Conservation (phyloP, 2,797 vertebrate genomes). For the Poecilia picta region DNA sequence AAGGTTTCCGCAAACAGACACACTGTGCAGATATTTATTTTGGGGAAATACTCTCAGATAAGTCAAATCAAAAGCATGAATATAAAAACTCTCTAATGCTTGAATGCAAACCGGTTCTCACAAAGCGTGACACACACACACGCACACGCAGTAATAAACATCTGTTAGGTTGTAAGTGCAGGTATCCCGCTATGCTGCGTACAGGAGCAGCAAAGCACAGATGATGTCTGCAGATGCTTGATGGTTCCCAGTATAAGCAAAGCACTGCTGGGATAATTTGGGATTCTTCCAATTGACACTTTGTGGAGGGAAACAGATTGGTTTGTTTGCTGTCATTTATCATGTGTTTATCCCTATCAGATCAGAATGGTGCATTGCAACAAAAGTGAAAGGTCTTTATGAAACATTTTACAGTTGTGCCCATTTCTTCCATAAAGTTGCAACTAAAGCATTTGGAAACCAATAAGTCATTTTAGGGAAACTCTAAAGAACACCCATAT, state of each 20-base stretch:
- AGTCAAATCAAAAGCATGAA: background rate
- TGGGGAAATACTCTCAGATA: background rate
- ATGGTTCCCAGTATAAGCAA: constrained; percentile 52
- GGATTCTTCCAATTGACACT: constrained; percentile 64
- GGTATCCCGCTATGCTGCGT: constrained; percentile 70
- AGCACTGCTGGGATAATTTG: constrained; percentile 58
- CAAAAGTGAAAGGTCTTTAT: constrained; percentile 16
- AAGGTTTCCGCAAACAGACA: background rate
- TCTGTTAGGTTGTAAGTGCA: constrained; percentile 72
- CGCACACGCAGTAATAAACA: constrained; percentile 70
- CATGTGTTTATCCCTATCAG: constrained; percentile 66
- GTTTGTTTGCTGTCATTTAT: constrained; percentile 65
- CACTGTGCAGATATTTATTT: background rate
- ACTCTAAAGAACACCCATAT: background rate
- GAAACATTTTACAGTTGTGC: constrained; percentile 25
- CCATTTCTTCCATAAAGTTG: constrained; percentile 5
- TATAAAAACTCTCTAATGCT: background rate
- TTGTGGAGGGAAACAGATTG: constrained; percentile 59
- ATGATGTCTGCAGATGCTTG: constrained; percentile 75
- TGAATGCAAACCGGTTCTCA: background rate
- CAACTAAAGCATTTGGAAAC: background rate
- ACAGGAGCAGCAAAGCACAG: constrained; percentile 57
- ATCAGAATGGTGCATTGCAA: constrained; percentile 41
- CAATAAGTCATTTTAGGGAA: background rate
- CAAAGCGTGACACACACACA: constrained; percentile 5